These are phyloP conservation scores for Monopterus albus DNA, from an alignment of 2,113 vertebrate genomes.

Conservation along the genomic window DNA sequence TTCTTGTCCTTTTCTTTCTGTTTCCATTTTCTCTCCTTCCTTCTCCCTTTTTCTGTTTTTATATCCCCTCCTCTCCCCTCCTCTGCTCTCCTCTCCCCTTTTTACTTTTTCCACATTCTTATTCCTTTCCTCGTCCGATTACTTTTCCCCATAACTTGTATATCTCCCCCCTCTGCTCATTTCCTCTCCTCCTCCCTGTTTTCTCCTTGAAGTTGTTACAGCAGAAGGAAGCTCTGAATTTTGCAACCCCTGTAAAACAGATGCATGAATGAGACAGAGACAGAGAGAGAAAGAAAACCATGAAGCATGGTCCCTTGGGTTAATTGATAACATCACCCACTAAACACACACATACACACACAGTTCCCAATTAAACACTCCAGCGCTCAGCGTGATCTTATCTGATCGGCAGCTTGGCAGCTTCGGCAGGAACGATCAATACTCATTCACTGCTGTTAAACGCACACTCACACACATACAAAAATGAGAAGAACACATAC, in stretches of 20 bases:
- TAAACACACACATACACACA: constrained; percentile 15
- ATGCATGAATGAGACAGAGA: neutral
- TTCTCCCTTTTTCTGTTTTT: neutral
- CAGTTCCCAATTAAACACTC: constrained; percentile 70
- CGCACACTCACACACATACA: constrained; percentile 12
- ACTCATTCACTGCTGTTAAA: constrained; percentile 24
- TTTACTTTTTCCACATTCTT: constrained; percentile 16
- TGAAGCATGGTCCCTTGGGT: constrained; percentile 59
- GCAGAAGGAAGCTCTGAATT: constrained; percentile 30
- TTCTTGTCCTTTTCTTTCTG: too few relatives aligned
- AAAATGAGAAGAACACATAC: too few relatives aligned
- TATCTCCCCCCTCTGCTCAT: neutral
- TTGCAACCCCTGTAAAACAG: constrained; percentile 28
- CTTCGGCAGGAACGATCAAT: constrained; percentile 51
- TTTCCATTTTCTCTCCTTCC: too few relatives aligned
- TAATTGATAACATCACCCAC: constrained; percentile 63
- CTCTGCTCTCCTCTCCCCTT: constrained; percentile 4
- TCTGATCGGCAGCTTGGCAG: constrained; percentile 62
- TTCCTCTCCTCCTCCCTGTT: constrained; percentile 11
- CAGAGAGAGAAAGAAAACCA: constrained; percentile 37
- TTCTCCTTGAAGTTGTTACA: constrained; percentile 52
- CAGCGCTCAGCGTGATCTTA: constrained; percentile 46
- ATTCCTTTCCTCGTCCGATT: too few relatives aligned
- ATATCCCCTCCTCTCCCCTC: too few relatives aligned
- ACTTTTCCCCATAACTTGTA: neutral